Conservation (phyloP, 2,888 invertebrate genomes). For the Aleiodes leptofemur region DNA sequence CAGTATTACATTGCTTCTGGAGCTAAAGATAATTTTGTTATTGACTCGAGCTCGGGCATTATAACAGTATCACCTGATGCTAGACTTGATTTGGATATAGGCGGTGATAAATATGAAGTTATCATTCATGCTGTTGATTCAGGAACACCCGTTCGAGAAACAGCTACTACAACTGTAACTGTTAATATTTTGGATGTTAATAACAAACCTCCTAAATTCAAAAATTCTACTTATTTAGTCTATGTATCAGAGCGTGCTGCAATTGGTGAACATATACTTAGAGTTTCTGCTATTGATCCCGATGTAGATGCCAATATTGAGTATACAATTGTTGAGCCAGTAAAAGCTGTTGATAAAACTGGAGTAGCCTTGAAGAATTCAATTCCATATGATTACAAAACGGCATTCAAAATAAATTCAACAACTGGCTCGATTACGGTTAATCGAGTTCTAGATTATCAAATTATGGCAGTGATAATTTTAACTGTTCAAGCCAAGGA, state of each 20-base stretch:
- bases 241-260: conserved; percentile 84
- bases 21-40: conserved; percentile 86
- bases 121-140: conserved; percentile 86
- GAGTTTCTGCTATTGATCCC: conserved; percentile 83
- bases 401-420: conserved; percentile 83
- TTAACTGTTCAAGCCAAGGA: conserved; percentile 84
- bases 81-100: conserved; percentile 82
- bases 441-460: conserved; percentile 82
- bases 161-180: conserved; percentile 85
- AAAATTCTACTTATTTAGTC: conserved; percentile 79
- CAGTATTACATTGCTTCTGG: conserved; percentile 84
- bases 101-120: conserved; percentile 82
- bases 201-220: conserved; percentile 88
- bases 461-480: conserved; percentile 85
- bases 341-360: conserved; percentile 84
- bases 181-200: conserved; percentile 86
- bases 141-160: conserved; percentile 85
- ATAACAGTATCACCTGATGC: conserved; percentile 85
- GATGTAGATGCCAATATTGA: conserved; percentile 83
- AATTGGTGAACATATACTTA: conserved; percentile 80
- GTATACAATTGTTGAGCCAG: conserved; percentile 82
- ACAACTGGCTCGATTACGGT: conserved; percentile 83
- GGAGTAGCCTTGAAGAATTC: conserved; percentile 82
- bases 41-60: conserved; percentile 83
- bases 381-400: conserved; percentile 80